phyloP scores from a whole-genome alignment of 2,113 vertebrate genomes.

The Pelodiscus sinensis region DNA sequence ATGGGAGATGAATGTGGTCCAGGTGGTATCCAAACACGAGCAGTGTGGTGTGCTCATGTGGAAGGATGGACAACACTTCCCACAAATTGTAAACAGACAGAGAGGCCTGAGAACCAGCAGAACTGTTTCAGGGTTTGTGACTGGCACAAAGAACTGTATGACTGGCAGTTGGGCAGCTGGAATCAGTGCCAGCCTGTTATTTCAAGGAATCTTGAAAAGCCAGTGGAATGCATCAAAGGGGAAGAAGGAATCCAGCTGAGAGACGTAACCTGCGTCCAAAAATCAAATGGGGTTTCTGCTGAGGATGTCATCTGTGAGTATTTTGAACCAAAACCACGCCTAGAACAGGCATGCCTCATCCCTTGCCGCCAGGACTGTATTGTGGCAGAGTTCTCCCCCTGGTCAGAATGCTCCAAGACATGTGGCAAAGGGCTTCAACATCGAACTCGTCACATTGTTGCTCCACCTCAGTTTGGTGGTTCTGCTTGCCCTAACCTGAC shows the following conservation, averaged over 20 bases:
- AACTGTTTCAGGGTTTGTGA: constrained; percentile 95
- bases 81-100: constrained; percentile 90
- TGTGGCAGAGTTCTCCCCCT: constrained; percentile 89
- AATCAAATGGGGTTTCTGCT: constrained; percentile 79
- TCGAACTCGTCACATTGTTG: constrained; percentile 87
- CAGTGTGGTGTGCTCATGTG: constrained; percentile 94
- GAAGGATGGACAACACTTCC: constrained; percentile 96
- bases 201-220: constrained; percentile 81
- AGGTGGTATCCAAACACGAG: constrained; percentile 93
- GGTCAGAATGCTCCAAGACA: constrained; percentile 94
- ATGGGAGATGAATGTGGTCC: constrained; percentile 97
- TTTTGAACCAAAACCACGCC: constrained; percentile 93
- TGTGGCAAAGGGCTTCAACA: constrained; percentile 92
- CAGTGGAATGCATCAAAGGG: constrained; percentile 82
- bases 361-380: constrained; percentile 94
- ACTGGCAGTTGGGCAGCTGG: constrained; percentile 92
- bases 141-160: constrained; percentile 96
- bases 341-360: constrained; percentile 96
- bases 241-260: constrained; percentile 94
- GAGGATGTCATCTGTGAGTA: constrained; percentile 96
- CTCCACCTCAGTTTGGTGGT: constrained; percentile 90
- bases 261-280: constrained; percentile 88
- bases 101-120: constrained; percentile 91
- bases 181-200: constrained; percentile 87
- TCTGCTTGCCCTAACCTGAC: constrained; percentile 91